Evolutionary conservation across 2,888 invertebrate genomes (phyloP), one percentile per base, ranked within the genome.

Genomic region (Bombylius major): DNA sequence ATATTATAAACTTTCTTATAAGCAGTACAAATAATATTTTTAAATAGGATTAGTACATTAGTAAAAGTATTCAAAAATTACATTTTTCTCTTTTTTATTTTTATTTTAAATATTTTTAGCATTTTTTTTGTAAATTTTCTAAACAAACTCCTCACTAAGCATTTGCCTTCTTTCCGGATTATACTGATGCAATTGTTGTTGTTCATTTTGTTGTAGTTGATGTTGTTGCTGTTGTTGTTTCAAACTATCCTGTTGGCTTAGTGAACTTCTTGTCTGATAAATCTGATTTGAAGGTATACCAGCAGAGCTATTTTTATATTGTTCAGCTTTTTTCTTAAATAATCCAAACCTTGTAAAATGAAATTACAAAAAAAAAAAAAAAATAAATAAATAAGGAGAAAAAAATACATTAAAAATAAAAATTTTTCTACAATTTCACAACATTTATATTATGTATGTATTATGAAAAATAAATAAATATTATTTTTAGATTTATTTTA

Each of bases 321-420:
- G 74, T 59, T 76, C 68, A 1, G 78, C 77, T 56, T 67, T 74
- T 58, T 74, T 68, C 53, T 74, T 76, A 62, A 78, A 80, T 6
- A 80, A 59, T 3, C 80, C 80, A 62, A 78, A 76, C 65, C 80
- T 81, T 59, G 23, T 70, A 71, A 32, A 31, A 32, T 49, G 34
- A 47, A 44, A 32, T 42, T 13, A 33, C 12, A 13, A 13, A 49
- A 5, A n/a, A n/a, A 33, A 32, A 33, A 33, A 42, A 49, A 12
- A 8, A 32, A 39, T 14, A 36, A 34, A n/a, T n/a, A n/a, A n/a
- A n/a, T n/a, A n/a, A n/a, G n/a, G n/a, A 34, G 42, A 12, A 23
- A 31, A 51, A 9, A 12, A 51, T 44, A 11, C 11, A 4, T 44
- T 44, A 5, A 44, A 44, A 44, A 44, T 13, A 12, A 13, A 44